phyloP scores from a whole-genome alignment of 64 coral and sea anemone genomes.

The Stichodactyla mertensii region DNA sequence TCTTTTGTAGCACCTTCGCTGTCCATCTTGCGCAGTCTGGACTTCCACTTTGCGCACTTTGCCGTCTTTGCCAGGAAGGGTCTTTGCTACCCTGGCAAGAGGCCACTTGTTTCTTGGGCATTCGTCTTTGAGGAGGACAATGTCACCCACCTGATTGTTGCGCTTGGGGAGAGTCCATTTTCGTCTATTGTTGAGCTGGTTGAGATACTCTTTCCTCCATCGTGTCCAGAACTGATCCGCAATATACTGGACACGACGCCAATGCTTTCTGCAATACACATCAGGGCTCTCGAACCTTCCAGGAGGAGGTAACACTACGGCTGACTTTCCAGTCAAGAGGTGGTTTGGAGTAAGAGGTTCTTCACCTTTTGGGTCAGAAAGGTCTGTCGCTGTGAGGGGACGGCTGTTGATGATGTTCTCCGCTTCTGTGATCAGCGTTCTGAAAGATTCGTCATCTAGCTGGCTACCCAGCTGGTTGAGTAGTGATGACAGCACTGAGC shows the following conservation, averaged over 20 bases:
- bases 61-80: slow-evolving; percentile 25
- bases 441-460: slow-evolving; percentile 17
- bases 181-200: slow-evolving; percentile 20
- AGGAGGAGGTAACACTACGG: slow-evolving; percentile 1
- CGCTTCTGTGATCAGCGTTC: slow-evolving; percentile 23
- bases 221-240: slow-evolving; percentile 22
- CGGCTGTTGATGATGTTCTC: slow-evolving; percentile 16
- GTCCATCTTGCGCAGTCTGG: slow-evolving; percentile 22
- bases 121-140: slow-evolving; percentile 26
- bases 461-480: background rate
- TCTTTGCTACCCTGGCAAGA: slow-evolving; percentile 26
- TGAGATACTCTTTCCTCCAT: slow-evolving; percentile 20
- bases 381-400: background rate
- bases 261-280: slow-evolving; percentile 18
- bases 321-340: slow-evolving; percentile 2
- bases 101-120: slow-evolving; percentile 40
- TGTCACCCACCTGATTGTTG: slow-evolving; percentile 13
- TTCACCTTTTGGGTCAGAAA: background rate
- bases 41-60: slow-evolving; percentile 48
- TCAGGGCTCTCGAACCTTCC: slow-evolving; percentile 24
- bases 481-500: background rate
- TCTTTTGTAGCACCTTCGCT: slow-evolving; percentile 33
- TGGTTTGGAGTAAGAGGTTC: slow-evolving; percentile 28
- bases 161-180: slow-evolving; percentile 24
- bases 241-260: slow-evolving; percentile 20